Conservation (phyloP, 2,113 vertebrate genomes). For the Lutjanus erythropterus region DNA sequence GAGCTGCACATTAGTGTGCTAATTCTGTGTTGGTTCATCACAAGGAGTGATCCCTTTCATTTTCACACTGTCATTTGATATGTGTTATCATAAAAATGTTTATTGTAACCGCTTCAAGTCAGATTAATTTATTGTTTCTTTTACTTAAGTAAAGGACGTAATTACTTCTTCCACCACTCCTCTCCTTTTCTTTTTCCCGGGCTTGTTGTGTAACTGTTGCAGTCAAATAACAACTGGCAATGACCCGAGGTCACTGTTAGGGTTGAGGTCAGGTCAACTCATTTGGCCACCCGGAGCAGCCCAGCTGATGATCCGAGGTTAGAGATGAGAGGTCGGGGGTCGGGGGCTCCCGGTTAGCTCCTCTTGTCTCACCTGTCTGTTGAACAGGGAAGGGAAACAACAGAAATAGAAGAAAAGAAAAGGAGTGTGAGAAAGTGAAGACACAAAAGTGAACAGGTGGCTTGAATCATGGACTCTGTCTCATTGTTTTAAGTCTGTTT, state of each 20-base stretch:
- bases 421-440: conserved; percentile 63
- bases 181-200: conserved; percentile 43
- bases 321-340: conserved; percentile 64
- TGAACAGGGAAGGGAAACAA: conserved; percentile 34
- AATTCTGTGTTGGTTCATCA: neutral
- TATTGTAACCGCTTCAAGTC: neutral
- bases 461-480: neutral
- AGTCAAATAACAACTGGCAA: conserved; percentile 68
- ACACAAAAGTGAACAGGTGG: conserved; percentile 46
- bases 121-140: neutral
- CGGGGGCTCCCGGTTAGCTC: conserved; percentile 13
- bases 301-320: conserved; percentile 72
- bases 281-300: conserved; percentile 53
- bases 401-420: conserved; percentile 44
- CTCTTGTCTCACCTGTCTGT: conserved; percentile 73
- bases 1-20: no score
- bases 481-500: neutral
- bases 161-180: neutral
- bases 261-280: conserved; percentile 67
- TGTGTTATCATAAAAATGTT: neutral
- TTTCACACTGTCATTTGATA: neutral
- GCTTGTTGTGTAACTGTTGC: conserved; percentile 35
- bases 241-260: conserved; percentile 57
- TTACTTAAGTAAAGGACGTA: neutral
- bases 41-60: neutral